Base-by-base conservation (phyloP, 2,797 vertebrate genomes). In the Lithobates sylvaticus region DNA sequence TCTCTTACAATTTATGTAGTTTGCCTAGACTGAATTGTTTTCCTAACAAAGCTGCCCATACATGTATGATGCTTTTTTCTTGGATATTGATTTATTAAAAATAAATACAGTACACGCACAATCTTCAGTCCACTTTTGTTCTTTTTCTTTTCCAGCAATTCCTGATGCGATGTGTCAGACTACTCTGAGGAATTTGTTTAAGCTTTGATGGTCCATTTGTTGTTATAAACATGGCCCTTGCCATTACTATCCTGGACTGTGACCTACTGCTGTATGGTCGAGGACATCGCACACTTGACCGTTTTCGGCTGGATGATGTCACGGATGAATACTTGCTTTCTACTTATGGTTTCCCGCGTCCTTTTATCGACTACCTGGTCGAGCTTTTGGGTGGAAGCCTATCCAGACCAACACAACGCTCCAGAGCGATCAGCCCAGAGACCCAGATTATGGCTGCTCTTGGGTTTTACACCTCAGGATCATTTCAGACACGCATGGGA, bases 401-500 rank as follows among this genome's bases (percentile, higher is more conserved):
- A 34, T 96, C 95, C 58, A 95, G 97, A 79, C 96, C 97, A 15
- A 99, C 98, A 0, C 97, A 97, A 90, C 93, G 98, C 36, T 99
- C 98, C 65, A 95, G 98, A 85, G 97, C 98, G 76, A 99, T 99
- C 90, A 99, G 97, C 85, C 96, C 98, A 0, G 97, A 99, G 89
- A 98, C 98, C 0, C 98, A 99, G 93, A 96, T 99, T 74, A 94
- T 99, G 64, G 98, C 98, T 0, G 98, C 98, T 0, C 32, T 99
- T 88, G 98, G 98, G 42, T 99, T 99, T 91, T 99, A 99, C 86
- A 98, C 97, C 29, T 97, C 97, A 0, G 98, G 98, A 3, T 99
- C 97, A 0, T 99, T 98, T 90, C 98, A 99, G 94, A 99, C 97
- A 3, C 97, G 96, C 5, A 98, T 99, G 97, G 98, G 97, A 50